Evolutionary conservation across 1,140 invertebrate species (phyloP).

Genomic region (Heliothis virescens): DNA sequence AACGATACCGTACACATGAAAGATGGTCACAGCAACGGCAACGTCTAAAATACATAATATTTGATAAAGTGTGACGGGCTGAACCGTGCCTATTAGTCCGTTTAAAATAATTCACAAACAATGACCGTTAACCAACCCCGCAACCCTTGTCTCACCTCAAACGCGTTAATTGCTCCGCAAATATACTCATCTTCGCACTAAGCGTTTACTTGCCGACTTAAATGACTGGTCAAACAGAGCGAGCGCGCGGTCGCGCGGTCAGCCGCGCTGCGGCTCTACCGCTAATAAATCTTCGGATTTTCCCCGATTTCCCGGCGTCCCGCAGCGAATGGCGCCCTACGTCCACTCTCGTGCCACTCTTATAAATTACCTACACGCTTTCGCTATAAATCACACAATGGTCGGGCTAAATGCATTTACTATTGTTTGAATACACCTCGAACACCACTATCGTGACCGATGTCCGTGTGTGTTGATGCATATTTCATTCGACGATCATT

Average conservation of each 20-base stretch:
- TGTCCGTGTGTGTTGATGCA: conserved; percentile 58
- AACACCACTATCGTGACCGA: conserved; percentile 68
- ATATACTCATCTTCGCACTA: conserved; percentile 83
- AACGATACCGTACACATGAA: conserved; percentile 60
- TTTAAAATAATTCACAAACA: conserved; percentile 68
- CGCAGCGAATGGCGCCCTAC: conserved; percentile 66
- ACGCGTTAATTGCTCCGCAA: conserved; percentile 83
- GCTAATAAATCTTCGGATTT: conserved; percentile 82
- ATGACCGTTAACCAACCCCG: conserved; percentile 62
- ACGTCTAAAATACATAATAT: conserved; percentile 54
- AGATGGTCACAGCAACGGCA: conserved; percentile 55
- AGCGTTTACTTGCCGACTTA: conserved; percentile 81
- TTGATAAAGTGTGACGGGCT: conserved; percentile 55
- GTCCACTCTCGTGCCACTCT: conserved; percentile 70
- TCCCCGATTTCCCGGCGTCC: conserved; percentile 81
- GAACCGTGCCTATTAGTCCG: conserved; percentile 23
- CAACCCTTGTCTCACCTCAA: conserved; percentile 78
- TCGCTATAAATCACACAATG: conserved; percentile 82
- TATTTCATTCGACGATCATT: conserved; percentile 59
- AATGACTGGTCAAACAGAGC: conserved; percentile 82
- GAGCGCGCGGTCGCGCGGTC: conserved; percentile 66
- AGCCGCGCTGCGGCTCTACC: conserved; percentile 68
- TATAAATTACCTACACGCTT: conserved; percentile 84
- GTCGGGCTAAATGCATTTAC: conserved; percentile 82
- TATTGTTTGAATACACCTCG: conserved; percentile 82